Percentiles rank a stretch among this genome's conserved stretches.
These are phyloP conservation scores for Zaprionus lachaisei DNA, from an alignment of 1,140 invertebrate genomes.

Conservation along the genomic window DNA sequence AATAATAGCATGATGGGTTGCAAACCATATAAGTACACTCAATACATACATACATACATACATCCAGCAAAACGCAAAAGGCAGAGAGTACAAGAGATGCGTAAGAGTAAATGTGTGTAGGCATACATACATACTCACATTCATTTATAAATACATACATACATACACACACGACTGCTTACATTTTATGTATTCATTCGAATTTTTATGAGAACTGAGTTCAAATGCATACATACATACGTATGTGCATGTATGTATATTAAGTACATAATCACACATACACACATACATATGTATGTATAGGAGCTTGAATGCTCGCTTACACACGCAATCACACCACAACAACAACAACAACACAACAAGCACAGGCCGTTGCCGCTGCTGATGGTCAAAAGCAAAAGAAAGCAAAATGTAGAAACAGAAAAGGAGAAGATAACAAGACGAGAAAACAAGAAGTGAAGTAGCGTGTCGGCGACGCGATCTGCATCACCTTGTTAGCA, in stretches of 20 bases:
- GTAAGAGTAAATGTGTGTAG: neutral
- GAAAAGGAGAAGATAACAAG: constrained; percentile 12
- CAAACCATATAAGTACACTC: no score
- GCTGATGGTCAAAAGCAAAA: constrained; percentile 55
- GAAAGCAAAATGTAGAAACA: constrained; percentile 56
- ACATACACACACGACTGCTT: neutral
- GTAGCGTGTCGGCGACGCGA: constrained; percentile 72
- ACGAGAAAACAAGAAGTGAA: constrained; percentile 61
- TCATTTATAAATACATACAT: no score
- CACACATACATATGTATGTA: constrained; percentile 7
- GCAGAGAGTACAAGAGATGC: neutral
- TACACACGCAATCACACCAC: constrained; percentile 1
- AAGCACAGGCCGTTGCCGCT: constrained; percentile 4
- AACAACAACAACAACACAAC: neutral
- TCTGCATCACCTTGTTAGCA: constrained; percentile 78
- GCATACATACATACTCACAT: no score
- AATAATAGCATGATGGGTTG: no score
- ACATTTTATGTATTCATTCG: neutral
- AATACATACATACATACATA: no score
- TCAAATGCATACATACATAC: constrained; percentile 11
- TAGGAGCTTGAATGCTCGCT: neutral
- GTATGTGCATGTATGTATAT: constrained; percentile 6
- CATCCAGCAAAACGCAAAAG: no score
- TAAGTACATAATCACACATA: neutral
- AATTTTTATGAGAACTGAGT: constrained; percentile 2